Base-by-base conservation (phyloP, 1,140 invertebrate species). In the Drosophila tsacasi region DNA sequence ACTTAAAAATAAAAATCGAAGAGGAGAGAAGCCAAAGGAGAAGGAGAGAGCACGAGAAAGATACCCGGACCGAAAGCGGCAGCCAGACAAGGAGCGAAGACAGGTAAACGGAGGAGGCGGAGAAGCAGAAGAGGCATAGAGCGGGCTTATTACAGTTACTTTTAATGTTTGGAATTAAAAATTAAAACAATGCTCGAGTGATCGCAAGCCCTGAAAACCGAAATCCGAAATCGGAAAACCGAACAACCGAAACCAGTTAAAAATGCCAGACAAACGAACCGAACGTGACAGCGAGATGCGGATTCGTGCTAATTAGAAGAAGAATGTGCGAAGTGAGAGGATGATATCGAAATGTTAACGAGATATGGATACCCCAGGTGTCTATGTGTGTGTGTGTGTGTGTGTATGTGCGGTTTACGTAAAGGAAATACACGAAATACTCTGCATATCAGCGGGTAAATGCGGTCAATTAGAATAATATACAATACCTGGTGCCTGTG, bases 231-330 rank as follows among this genome's bases (percentile, higher is more conserved):
- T 35, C 39, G n/a, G 25, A 61, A 62, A 61, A 47, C 60, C 79
- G 37, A 23, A 32, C 32, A 55, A 69, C 46, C 12, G 50, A 76
- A 69, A 47, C 67, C 67, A 77, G 80, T 87, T 71, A 52, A 74
- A 55, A 75, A 44, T 49, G 52, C 52, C 60, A 69, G 50, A 30
- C 49, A 52, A 52, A 52, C 39, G 46, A 79, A 83, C 73, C 39
- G 54, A 84, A 83, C 73, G 83, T 87, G 71, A 66, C 84, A 79
- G 64, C 61, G 44, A 83, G 77, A 81, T 75, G 89, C 50, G 61
- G 80, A 90, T 79, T 89, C 60, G 81, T 90, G 81, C 85, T 89
- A 89, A 89, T 89, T 89, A 90, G 85, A 72, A 90, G 54, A 81
- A 76, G 81, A 89, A 89, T 91, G 69, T 49, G 61, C 52, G 42